Base-by-base conservation (phyloP, 2,113 vertebrate species). In the Oreochromis niloticus region DNA sequence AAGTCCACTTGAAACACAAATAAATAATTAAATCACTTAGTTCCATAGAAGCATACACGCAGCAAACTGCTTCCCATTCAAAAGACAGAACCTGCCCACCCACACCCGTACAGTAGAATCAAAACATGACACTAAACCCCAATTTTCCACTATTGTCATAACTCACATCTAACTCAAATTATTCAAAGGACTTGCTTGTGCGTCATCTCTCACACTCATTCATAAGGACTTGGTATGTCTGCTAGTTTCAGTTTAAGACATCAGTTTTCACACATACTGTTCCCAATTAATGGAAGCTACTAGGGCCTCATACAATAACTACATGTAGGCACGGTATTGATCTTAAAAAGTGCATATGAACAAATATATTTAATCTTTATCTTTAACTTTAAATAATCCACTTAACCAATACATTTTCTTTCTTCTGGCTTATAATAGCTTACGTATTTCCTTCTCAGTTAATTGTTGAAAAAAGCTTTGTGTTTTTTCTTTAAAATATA, bases 1-100 rank as follows among this genome's bases (percentile, higher is more conserved):
- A 95, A 95, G 94, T 92, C 93, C 94, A 96, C 95, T 95, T 95
- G 39, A 66, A 93, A 93, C 57, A 85, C 80, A 92, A 95, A 95
- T 95, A 95, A 95, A 95, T 92, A 93, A 90, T 43, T 14, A 85
- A 39, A 84, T 83, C 11, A 48, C 54, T 63, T 6, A 52, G 75
- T 41, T 83, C 19, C 80, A 84, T n/a, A 61, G 57, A 30, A 82
- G 90, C 83, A 87, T 24, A 88, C 68, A 87, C 8, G 36, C 36
- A 89, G 16, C 84, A 89, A 87, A 92, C 92, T 94, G 92, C 93
- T 93, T 82, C 81, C 78, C 50, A 75, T 84, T 89, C 9, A 71
- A 52, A 92, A 57, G 24, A 90, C n/a, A 61, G 54, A 66, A 89
- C 32, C 79, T 61, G 61, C 14, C 39, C 34, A 32, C 55, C 46